Evolutionary conservation across 2,797 vertebrate species (phyloP).

Genomic region (Halcyon chelicuti): DNA sequence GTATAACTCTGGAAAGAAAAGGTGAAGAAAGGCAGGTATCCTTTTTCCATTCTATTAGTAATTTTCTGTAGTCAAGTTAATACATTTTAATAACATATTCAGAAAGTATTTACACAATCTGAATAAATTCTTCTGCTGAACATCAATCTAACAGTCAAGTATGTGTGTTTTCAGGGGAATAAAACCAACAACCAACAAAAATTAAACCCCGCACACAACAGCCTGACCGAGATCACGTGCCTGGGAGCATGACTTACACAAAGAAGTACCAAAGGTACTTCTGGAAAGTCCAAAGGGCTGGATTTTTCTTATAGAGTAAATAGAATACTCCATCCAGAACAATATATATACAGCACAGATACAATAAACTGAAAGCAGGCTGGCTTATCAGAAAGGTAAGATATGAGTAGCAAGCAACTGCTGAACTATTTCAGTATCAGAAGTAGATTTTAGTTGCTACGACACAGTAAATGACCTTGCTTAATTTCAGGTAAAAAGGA

Average conservation of each 20-base stretch:
- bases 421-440: not conserved
- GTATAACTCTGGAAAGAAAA: not conserved
- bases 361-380: not conserved
- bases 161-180: not conserved
- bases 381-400: not conserved
- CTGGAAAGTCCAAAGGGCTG: not conserved
- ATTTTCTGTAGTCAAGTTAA: not conserved
- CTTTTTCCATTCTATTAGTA: not conserved
- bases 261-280: not conserved
- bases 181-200: not conserved
- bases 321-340: not conserved
- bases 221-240: not conserved
- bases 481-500: not conserved
- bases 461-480: not conserved
- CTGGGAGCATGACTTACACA: not conserved
- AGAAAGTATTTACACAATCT: not conserved
- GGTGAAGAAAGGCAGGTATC: not conserved
- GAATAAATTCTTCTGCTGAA: not conserved
- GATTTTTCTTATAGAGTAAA: not conserved
- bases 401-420: not conserved
- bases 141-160: not conserved
- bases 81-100: not conserved
- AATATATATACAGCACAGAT: not conserved
- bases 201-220: fast-evolving
- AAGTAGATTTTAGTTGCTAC: not conserved